Evolutionary conservation across 2,113 vertebrate genomes (phyloP).

Genomic region (Rhipidura dahli): DNA sequence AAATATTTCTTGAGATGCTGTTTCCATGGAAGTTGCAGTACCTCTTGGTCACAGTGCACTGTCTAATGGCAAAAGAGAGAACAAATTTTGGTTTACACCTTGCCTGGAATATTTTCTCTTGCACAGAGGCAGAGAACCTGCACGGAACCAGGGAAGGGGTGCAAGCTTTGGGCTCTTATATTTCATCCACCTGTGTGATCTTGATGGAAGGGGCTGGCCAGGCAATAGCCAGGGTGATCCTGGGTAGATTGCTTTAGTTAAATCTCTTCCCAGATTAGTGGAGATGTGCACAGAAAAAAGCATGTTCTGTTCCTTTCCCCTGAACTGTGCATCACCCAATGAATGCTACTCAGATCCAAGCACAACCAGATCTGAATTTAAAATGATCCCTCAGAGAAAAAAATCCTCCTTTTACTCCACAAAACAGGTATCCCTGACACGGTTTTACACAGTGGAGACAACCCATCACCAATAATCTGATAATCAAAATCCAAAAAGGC

Average conservation of each 20-base stretch:
- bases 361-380: not conserved
- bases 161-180: not conserved
- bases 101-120: not conserved
- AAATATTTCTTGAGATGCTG: not conserved
- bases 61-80: not conserved
- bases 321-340: not conserved
- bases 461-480: not conserved
- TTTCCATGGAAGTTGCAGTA: not conserved
- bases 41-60: not conserved
- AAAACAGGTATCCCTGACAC: not conserved
- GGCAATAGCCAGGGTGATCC: not conserved
- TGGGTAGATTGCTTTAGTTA: not conserved
- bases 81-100: not conserved
- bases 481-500: not conserved
- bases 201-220: not conserved
- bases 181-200: not conserved
- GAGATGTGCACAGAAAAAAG: not conserved
- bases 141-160: not conserved
- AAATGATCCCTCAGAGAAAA: not conserved
- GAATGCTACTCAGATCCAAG: not conserved
- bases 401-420: not conserved
- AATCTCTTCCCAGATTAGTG: not conserved
- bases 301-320: not conserved
- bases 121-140: not conserved
- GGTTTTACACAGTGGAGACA: not conserved